Conservation (phyloP, 2,113 vertebrate species). For the Baryphthengus martii region DNA sequence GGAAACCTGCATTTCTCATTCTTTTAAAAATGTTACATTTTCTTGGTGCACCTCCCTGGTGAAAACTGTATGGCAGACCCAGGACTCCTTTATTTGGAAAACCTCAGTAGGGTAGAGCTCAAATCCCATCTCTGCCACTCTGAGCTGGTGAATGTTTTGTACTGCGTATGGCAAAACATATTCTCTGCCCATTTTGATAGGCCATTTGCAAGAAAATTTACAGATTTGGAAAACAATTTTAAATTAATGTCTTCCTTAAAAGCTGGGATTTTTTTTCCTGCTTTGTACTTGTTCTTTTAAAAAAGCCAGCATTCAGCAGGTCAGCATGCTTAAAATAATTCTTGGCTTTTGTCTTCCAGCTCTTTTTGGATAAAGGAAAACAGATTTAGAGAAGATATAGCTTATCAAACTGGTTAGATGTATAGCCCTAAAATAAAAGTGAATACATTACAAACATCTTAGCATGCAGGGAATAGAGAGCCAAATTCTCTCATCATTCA, state of each 20-base stretch:
- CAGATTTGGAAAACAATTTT: neutral
- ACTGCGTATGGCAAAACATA: neutral
- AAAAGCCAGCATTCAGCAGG: neutral
- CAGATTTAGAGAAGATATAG: neutral
- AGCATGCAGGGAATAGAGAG: neutral
- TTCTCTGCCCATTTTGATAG: neutral
- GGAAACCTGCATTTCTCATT: neutral
- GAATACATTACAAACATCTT: neutral
- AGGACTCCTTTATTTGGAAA: neutral
- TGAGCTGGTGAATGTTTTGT: neutral
- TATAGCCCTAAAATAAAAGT: neutral
- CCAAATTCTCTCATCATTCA: neutral
- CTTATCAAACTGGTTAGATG: neutral
- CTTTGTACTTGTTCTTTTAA: neutral
- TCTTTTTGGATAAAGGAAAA: neutral
- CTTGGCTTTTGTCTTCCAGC: neutral
- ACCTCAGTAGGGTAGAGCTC: neutral
- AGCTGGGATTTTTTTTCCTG: neutral
- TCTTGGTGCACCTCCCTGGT: neutral
- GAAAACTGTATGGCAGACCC: neutral
- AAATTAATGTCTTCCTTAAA: neutral
- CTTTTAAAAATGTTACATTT: neutral
- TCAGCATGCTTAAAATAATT: neutral
- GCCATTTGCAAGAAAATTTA: neutral
- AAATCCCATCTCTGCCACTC: neutral